Base-by-base conservation (phyloP, 2,113 vertebrate species). In the Lucifuga dentata region DNA sequence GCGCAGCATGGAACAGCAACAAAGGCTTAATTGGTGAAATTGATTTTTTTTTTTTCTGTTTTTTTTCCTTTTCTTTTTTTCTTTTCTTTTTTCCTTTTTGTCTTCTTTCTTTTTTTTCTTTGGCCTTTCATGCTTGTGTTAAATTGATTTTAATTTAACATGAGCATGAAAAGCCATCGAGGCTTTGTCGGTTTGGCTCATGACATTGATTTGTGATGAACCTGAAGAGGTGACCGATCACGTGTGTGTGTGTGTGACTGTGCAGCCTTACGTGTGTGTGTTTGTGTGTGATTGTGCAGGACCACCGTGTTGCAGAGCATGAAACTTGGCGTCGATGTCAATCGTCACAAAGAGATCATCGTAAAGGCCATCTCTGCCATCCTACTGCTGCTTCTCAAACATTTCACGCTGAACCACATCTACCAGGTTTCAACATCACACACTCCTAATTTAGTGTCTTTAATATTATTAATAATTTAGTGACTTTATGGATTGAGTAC, bases 301-400 rank as follows among this genome's bases (percentile, higher is more conserved):
- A 98, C 96, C 78, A 99, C 98, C 0, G 97, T 99, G 79, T 76
- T 99, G 59, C 98, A 99, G 86, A 99, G 98, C 92, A 99, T 99
- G 98, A 99, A 99, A 86, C 92, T 99, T 17, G 98, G 98, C 0
- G 96, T 99, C 23, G 98, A 99, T 13, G 98, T 99, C 44, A 99
- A 99, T 68, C 89, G 98, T 16, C 98, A 99, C 92, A 99, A 99
- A 84, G 98, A 99, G 85, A 98, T 99, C 85, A 99, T 99, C 0
- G 98, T 99, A 9, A 99, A 99, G 78, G 96, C 98, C 50, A 99
- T 99, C 76, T 99, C 98, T 36, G 97, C 97, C 0, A 93, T 99
- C 52, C 91, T 99, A 69, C 94, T 99, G 40, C 92, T 99, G 58
- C 92, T 99, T 24, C 94, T 99, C 35, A 99, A 99, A 73, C 98